phyloP scores from a whole-genome alignment of 2,888 invertebrate species.

The Pterostichus madidus region DNA sequence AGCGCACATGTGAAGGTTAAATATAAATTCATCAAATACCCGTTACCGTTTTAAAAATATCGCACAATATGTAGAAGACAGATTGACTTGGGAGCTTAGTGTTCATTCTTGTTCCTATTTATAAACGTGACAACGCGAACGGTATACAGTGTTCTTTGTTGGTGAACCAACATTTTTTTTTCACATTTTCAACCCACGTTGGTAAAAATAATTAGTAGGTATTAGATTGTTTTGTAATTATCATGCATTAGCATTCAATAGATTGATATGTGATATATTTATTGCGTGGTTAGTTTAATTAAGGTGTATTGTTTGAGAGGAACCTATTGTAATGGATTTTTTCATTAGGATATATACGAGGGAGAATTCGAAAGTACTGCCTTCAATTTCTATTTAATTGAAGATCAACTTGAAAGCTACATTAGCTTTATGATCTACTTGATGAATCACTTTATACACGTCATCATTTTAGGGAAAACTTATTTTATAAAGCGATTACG shows the following conservation, averaged over 20 bases:
- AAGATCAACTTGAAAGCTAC: too few species aligned
- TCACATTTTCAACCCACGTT: slow-evolving; percentile 39
- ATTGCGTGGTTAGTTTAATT: slow-evolving; percentile 18
- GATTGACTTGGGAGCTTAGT: slow-evolving; percentile 26
- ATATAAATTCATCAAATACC: slow-evolving; percentile 30
- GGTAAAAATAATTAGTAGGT: slow-evolving; percentile 38
- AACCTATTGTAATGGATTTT: not conserved
- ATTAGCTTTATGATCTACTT: too few species aligned
- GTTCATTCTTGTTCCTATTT: slow-evolving; percentile 49
- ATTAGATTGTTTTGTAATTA: slow-evolving; percentile 25
- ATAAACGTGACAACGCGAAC: slow-evolving; percentile 48
- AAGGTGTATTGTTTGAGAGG: not conserved
- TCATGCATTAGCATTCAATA: slow-evolving; percentile 33
- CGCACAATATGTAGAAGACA: slow-evolving; percentile 44
- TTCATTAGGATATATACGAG: too few species aligned
- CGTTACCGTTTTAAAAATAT: slow-evolving; percentile 46
- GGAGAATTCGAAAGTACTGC: too few species aligned
- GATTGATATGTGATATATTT: slow-evolving; percentile 26
- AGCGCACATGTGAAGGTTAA: slow-evolving; percentile 38
- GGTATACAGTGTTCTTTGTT: slow-evolving; percentile 54
- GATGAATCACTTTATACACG: too few species aligned
- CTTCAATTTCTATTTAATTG: too few species aligned
- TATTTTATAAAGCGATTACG: too few species aligned
- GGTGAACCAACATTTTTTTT: slow-evolving; percentile 51
- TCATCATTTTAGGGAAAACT: too few species aligned